Evolutionary conservation across 2,797 vertebrate species (phyloP), one percentile per base, ranked within the genome.

Genomic region (Tolypeutes matacus): DNA sequence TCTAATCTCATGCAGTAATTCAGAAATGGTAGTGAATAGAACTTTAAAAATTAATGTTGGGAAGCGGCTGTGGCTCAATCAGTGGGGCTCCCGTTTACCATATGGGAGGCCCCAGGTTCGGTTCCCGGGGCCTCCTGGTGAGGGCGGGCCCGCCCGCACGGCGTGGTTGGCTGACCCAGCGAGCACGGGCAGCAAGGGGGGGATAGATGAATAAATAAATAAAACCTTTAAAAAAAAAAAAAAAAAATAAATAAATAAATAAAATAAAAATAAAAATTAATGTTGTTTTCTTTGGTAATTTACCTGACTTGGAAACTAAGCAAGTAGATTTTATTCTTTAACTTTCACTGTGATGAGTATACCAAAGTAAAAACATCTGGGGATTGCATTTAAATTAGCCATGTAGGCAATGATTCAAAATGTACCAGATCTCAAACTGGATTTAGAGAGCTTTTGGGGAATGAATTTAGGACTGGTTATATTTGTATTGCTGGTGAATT

Each of bases 41-140:
- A 80, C 46, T 86, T 91, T 31, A 67, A 56, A 94, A 91, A 17
- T 85, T 80, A 75, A 85, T 46, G 70, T 89, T 94, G 29, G n/a
- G n/a, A n/a, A n/a, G n/a, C n/a, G n/a, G n/a, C n/a, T n/a, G n/a
- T n/a, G n/a, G n/a, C n/a, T n/a, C n/a, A n/a, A n/a, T n/a, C n/a
- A n/a, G n/a, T n/a, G n/a, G n/a, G n/a, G n/a, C n/a, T n/a, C n/a
- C n/a, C n/a, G n/a, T n/a, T n/a, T n/a, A n/a, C n/a, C n/a, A n/a
- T n/a, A n/a, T n/a, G n/a, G n/a, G n/a, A n/a, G n/a, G n/a, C n/a
- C n/a, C n/a, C n/a, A n/a, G n/a, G n/a, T n/a, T n/a, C n/a, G n/a
- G n/a, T n/a, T n/a, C n/a, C n/a, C n/a, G n/a, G n/a, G n/a, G n/a
- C n/a, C n/a, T n/a, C n/a, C n/a, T n/a, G n/a, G n/a, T n/a, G n/a